Base-by-base conservation (phyloP, 2,888 invertebrate genomes). In the Eilema depressum region DNA sequence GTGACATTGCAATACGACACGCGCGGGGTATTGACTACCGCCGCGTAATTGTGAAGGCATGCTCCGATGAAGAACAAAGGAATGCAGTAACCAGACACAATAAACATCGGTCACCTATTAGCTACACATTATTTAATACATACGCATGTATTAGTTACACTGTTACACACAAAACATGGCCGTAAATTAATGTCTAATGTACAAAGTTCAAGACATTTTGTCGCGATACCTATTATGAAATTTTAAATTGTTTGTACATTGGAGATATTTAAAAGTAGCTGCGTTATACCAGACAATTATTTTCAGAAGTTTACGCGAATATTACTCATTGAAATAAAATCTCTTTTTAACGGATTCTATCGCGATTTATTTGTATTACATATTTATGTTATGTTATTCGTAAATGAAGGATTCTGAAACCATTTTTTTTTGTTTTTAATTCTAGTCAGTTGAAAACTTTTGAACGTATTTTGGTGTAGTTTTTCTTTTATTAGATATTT, bases 11-110 rank as follows among this genome's bases (percentile, higher is more conserved):
- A 74, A 77, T 72, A 73, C 77, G 76, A 73, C 82, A 77, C 77
- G 71, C 74, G 83, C 75, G 63, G 28, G 57, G 37, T 68, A 68
- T 71, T 60, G 65, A 65, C 71, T 33, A 67, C 68, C 75, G 71
- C 67, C 79, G 81, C 81, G 77, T 81, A 77, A 81, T 74, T 81
- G 75, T 47, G 77, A 74, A 70, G 70, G 69, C 74, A 74, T 76
- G 80, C 75, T 74, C 69, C 76, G 14, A 63, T 66, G 71, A n/a
- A 78, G 81, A 81, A 82, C 81, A 82, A 83, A 81, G 81, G 75
- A 82, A 81, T 76, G 79, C 71, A 74, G 69, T 74, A 78, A 77
- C 71, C 71, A 75, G 75, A 76, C 67, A 75, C 73, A 74, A 65
- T 61, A 41, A 41, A 17, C 69, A 66, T 59, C 63, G 68, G 63